Evolutionary conservation across 2,888 invertebrate species (phyloP), one percentile per base, ranked within the genome.

Genomic region (Eilema sororculum): DNA sequence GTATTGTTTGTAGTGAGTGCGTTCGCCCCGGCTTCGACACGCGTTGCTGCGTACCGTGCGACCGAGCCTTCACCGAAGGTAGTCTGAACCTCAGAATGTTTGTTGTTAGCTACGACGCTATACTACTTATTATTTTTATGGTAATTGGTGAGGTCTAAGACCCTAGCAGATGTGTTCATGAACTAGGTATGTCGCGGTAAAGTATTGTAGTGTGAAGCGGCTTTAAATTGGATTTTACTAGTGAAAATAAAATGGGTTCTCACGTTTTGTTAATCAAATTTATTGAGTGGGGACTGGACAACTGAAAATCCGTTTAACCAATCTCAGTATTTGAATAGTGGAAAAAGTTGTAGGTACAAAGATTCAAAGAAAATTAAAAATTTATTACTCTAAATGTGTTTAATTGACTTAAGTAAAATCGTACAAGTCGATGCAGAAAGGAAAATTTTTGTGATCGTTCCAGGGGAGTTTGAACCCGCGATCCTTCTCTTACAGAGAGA

Each of bases 21-120:
- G 83, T 90, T 90, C 84, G 85, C 87, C 89, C 78, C 89, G 88
- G 84, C 88, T 88, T 78, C 89, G 89, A 85, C 87, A 86, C 85
- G 87, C 89, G 86, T 85, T 76, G 81, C 85, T 84, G 88, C 80
- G 75, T 78, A 72, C 72, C 88, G 88, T 87, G 88, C 70, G 88
- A 89, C 72, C 71, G 24, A 64, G 63, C n/a, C n/a, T n/a, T n/a
- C n/a, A n/a, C n/a, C n/a, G n/a, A n/a, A 5, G 69, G 41, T 41
- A 58, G 66, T 41, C 41, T 25, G 25, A 66, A 59, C 66, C n/a
- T 66, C 41, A 20, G 46, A 64, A 52, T 12, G 37, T 22, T 46
- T 64, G 67, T 46, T 68, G 30, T 20, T 46, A 33, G 67, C 61
- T 8, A 20, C 24, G 62, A 37, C 63, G 56, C 57, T 63, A 63